Evolutionary conservation across 2,888 invertebrate species (phyloP).

Genomic region (Adela reaumurella): DNA sequence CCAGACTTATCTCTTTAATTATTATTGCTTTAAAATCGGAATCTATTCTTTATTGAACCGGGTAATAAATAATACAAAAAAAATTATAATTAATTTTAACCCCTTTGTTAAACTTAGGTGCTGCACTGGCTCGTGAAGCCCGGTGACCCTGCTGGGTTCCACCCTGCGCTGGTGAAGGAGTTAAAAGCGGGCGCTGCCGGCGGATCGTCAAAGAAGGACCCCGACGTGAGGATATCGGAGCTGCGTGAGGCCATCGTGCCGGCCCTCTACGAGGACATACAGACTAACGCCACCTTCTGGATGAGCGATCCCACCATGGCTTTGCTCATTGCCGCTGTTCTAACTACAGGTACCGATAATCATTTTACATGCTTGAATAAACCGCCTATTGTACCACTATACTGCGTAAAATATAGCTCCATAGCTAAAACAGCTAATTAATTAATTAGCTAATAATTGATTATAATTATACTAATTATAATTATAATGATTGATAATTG

Average conservation of each 20-base stretch:
- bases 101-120: conserved; percentile 31
- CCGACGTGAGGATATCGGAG: conserved; percentile 63
- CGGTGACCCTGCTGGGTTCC: conserved; percentile 75
- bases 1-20: too few relatives aligned
- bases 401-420: too few relatives aligned
- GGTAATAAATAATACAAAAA: too few relatives aligned
- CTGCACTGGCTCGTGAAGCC: conserved; percentile 85
- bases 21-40: too few relatives aligned
- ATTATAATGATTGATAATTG: not conserved
- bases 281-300: conserved; percentile 63
- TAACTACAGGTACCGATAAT: conserved; percentile 57
- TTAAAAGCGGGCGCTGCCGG: conserved; percentile 71
- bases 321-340: conserved; percentile 64
- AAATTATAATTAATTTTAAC: too few relatives aligned
- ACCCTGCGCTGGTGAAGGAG: conserved; percentile 72
- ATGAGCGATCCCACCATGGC: conserved; percentile 63
- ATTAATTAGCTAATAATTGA: too few relatives aligned
- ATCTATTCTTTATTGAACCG: too few relatives aligned
- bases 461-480: not conserved
- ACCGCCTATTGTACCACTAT: too few relatives aligned
- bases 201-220: conserved; percentile 70
- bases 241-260: conserved; percentile 64
- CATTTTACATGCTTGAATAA: too few relatives aligned
- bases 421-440: too few relatives aligned
- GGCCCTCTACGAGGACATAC: conserved; percentile 52